Evolutionary conservation across 1,140 invertebrate genomes (phyloP), one percentile per base, ranked within the genome.

Genomic region (Hestina assimilis): DNA sequence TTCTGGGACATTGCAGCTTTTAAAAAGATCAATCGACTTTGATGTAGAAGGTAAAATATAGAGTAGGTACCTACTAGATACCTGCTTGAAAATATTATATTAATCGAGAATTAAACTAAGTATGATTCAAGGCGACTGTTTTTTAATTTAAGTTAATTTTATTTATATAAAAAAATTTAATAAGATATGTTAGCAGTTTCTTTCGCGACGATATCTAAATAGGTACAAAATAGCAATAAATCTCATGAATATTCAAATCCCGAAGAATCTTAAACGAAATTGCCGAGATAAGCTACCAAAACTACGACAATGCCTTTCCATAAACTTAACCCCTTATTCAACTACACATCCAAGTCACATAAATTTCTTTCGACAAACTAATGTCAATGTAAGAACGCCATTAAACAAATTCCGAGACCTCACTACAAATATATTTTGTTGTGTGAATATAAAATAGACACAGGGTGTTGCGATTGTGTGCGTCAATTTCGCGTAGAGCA

Each of bases 351-450:
- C 73, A 80, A 86, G 70, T 80, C 79, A 59, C 84, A 87, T 87
- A 87, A 84, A 87, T 87, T 78, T 80, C 77, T 78, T 84, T 80
- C 75, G 79, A 82, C 78, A 83, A 87, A 87, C 83, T 87, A 87
- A 87, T 87, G 84, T 84, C 82, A 87, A 85, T 85, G 75, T 87
- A 83, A 83, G 77, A 87, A 83, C 76, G 79, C 84, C 76, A 84
- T 83, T 83, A 84, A 84, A 84, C 83, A 87, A 87, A 87, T 84
- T 87, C 80, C 70, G 58, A 84, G 73, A 80, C 69, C 68, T 75
- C 60, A 69, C 70, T 67, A 65, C 66, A 60, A 66, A 51, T 61
- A 55, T 53, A 56, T 68, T 63, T 56, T 52, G 58, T 66, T 76
- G 75, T 79, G 68, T 72, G 62, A 48, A 63, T 66, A 65, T 63